Conservation (phyloP, 2,113 vertebrate species). For the Scytalopus superciliaris region DNA sequence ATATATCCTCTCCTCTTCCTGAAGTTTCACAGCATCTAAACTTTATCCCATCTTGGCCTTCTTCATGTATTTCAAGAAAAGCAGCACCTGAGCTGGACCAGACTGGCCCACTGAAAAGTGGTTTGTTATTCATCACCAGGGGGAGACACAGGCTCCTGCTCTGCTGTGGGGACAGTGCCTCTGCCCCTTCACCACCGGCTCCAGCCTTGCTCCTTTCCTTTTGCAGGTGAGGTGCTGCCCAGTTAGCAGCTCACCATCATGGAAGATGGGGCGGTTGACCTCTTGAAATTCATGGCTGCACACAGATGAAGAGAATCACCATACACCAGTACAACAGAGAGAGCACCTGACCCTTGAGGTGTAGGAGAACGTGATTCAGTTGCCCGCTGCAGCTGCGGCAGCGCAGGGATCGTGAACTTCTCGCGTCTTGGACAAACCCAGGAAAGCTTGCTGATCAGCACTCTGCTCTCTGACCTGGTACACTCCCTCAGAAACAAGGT, state of each 20-base stretch:
- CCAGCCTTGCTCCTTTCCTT: fast-evolving
- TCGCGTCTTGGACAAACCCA: not conserved
- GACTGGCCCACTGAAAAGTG: fast-evolving
- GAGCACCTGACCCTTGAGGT: not conserved
- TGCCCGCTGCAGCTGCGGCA: not conserved
- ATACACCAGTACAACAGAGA: fast-evolving
- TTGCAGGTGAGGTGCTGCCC: not conserved
- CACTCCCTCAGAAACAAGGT: not conserved
- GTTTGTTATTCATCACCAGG: not conserved
- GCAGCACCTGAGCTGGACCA: not conserved
- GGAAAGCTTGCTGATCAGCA: not conserved
- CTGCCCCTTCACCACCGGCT: not conserved
- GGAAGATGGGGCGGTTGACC: not conserved
- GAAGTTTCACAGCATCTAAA: not conserved
- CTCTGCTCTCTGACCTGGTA: not conserved
- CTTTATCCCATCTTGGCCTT: not conserved
- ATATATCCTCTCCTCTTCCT: not conserved
- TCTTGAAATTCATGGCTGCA: fast-evolving
- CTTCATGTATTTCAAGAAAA: not conserved
- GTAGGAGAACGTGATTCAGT: not conserved
- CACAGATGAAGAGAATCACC: not conserved
- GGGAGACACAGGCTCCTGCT: not conserved
- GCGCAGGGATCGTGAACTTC: fast-evolving
- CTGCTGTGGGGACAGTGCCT: no score
- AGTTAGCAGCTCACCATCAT: not conserved